Evolutionary conservation across 2,797 vertebrate species (phyloP), one percentile per base, ranked within the genome.

Genomic region (Coregonus ussuriensis): DNA sequence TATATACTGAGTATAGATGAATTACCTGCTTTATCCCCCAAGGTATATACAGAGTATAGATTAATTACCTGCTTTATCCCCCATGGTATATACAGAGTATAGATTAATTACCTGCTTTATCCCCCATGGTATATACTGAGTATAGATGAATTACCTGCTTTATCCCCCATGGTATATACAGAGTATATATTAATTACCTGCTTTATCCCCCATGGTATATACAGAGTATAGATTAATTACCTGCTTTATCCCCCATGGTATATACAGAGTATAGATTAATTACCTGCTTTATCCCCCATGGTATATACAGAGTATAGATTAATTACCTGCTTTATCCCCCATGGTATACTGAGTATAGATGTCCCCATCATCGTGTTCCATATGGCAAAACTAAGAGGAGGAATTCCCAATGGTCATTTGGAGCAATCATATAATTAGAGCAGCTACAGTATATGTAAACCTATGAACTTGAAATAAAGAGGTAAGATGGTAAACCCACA

Each of bases 331-430:
- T 37, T 37, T 6, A 37, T 37, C 35, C 35, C 35, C 98, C 98
- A 99, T 0, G 98, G 97, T 71, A 99, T 98, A 88, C 98, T 99
- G 74, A 99, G 93, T 86, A 99, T 98, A 35, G 98, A 99, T 1
- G 98, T 99, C 25, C 98, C 98, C 98, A 99, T 97, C 97, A 99
- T 99, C 51, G 98, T 99, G 91, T 99, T 99, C 98, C 98, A 99
- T 86, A 99, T 97, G 53, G 98, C 97, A 91, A 99, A 99, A 89
- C 98, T 99, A 87, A 67, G 84, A 73, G 63, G 18, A 81, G 16
- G 29, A 7, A 76, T 69, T 33, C 15, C 29, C 0, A 1, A 59
- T 47, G 6, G 33, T 54, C 25, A 29, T 67, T 67, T 29, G 2
- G 37, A n/a, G 54, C n/a, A 72, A 3, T 56, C 52, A 6, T 56